Percentiles rank a stretch among this genome's conserved stretches.
Evolutionary conservation across 2,888 invertebrate species (phyloP).

Genomic region (Theretra japonica): DNA sequence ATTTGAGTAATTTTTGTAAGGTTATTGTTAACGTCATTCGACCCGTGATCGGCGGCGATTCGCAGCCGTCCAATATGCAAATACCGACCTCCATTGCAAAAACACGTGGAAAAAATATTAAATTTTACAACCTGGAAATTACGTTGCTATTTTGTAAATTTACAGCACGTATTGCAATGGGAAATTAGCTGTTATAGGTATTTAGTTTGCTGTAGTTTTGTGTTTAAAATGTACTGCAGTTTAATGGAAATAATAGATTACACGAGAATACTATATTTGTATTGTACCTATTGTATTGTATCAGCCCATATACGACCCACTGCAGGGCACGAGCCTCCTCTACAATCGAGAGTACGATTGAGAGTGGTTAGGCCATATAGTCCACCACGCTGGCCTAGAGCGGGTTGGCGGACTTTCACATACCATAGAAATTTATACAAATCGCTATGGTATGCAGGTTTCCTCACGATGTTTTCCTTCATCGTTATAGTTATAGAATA

Average conservation of each 20-base stretch:
- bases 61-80: constrained; percentile 28
- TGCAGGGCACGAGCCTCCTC: no score
- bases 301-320: no score
- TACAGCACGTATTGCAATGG: neutral
- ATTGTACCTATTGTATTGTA: no score
- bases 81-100: constrained; percentile 19
- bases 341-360: no score
- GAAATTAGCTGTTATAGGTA: neutral
- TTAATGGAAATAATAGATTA: neutral
- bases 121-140: constrained; percentile 18
- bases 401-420: no score
- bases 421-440: no score
- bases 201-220: neutral
- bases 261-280: no score
- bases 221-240: neutral
- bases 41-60: constrained; percentile 33
- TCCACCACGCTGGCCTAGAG: no score
- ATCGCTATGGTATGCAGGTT: no score
- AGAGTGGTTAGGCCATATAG: no score
- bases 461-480: no score
- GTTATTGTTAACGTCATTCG: constrained; percentile 42
- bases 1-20: constrained; percentile 39
- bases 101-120: neutral
- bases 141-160: neutral
- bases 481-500: no score